A percentile compares a stretch with the other conserved stretches of the same genome.
Evolutionary conservation across 2,797 vertebrate genomes (phyloP).

Genomic region (Chaenodraco wilsoni): DNA sequence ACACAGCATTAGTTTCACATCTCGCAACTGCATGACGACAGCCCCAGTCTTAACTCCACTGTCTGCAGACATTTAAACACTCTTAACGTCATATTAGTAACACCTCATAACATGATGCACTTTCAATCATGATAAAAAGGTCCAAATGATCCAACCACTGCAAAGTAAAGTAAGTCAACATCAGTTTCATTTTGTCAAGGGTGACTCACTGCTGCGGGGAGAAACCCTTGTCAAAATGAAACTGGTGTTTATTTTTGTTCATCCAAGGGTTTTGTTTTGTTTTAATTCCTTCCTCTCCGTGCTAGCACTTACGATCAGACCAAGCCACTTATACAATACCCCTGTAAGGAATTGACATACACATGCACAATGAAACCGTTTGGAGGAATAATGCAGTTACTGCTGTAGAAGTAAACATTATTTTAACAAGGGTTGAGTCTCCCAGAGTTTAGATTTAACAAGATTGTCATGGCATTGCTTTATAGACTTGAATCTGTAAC

Average conservation of each 20-base stretch:
- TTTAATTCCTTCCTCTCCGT: constrained; percentile 1
- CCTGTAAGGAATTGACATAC: not conserved
- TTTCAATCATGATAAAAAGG: not conserved
- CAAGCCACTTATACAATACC: not conserved
- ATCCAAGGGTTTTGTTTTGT: not conserved
- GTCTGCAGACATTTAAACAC: not conserved
- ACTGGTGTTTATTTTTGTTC: not conserved
- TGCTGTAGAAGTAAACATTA: not conserved
- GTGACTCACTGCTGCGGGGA: not conserved
- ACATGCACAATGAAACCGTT: not conserved
- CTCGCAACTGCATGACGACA: not conserved
- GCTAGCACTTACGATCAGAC: not conserved
- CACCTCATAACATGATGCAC: not conserved
- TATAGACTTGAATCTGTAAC: not conserved
- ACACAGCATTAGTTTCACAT: not conserved
- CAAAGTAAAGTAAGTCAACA: no score
- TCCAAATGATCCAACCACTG: not conserved
- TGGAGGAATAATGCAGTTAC: not conserved
- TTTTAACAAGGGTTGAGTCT: not conserved
- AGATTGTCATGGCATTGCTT: not conserved
- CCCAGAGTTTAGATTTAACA: not conserved
- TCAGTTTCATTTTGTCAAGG: no score
- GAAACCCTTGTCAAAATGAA: not conserved
- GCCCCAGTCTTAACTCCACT: not conserved
- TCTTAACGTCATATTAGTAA: not conserved